Percentiles rank a stretch among this genome's conserved stretches.
Evolutionary conservation across 2,113 vertebrate species (phyloP).

Genomic region (Pungitius pungitius): DNA sequence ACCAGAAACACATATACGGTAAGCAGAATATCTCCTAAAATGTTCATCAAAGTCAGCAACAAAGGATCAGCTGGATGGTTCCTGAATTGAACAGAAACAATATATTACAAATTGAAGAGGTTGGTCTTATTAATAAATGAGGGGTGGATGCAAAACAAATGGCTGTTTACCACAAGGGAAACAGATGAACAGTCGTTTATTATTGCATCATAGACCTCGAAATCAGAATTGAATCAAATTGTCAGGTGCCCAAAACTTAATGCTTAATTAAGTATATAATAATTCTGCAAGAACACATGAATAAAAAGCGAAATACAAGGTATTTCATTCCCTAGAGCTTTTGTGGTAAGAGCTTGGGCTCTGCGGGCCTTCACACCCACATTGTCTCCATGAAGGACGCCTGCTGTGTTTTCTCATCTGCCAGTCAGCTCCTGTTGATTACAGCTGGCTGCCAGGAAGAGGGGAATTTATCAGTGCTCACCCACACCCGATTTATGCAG

Average conservation of each 20-base stretch:
- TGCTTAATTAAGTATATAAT: neutral
- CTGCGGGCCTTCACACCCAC: constrained; percentile 43
- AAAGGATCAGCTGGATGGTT: constrained; percentile 19
- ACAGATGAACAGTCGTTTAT: neutral
- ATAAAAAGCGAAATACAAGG: neutral
- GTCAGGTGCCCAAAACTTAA: too few relatives aligned
- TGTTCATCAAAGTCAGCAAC: constrained; percentile 39
- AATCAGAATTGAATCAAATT: too few relatives aligned
- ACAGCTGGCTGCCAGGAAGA: constrained; percentile 68
- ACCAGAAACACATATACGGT: constrained; percentile 20
- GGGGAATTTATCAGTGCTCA: constrained; percentile 65
- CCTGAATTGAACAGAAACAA: constrained; percentile 24
- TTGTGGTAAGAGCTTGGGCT: constrained; percentile 49
- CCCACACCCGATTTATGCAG: constrained; percentile 48
- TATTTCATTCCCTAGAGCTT: constrained; percentile 17
- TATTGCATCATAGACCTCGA: too few relatives aligned
- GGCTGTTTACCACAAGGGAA: constrained; percentile 9
- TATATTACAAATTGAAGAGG: constrained; percentile 12
- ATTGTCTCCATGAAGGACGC: constrained; percentile 59
- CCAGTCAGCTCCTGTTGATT: constrained; percentile 75
- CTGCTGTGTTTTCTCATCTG: constrained; percentile 72
- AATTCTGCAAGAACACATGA: neutral
- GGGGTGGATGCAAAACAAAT: constrained; percentile 18
- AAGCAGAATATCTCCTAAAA: neutral
- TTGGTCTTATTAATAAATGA: constrained; percentile 25